Base-by-base conservation (phyloP, 2,888 invertebrate species). In the Cosmopolites sordidus region DNA sequence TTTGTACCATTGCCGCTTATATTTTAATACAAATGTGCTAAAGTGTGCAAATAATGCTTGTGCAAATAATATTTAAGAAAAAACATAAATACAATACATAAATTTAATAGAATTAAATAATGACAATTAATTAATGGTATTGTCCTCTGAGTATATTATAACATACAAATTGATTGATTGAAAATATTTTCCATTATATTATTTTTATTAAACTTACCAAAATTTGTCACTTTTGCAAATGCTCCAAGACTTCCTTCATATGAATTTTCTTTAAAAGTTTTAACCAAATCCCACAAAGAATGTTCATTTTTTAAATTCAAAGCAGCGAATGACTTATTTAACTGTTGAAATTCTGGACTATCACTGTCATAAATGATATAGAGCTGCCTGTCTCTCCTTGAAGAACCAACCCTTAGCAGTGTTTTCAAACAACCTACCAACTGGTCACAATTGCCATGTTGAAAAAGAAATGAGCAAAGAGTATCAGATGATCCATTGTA, bases 281-380 rank as follows among this genome's bases (percentile, higher is more conserved):
- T 77, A 16, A 82, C 73, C 62, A 83, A 76, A 55, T 76, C 78
- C 86, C 86, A 87, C 0, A 85, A 82, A 27, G 82, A 81, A 0
- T 82, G 79, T 63, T 88, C 87, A 14, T 83, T 81, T 68, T 89
- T 88, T 54, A 96, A 80, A 67, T 92, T 85, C 58, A 95, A 73
- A 63, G 93, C 92, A 2, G 90, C 89, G 69, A 96, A 94, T 0
- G 94, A 93, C 68, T 83, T 84, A 61, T 87, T 86, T 58, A 94
- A 71, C 17, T 87, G 88, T 62, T 82, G 81, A 8, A 83, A 80
- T 60, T 86, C 83, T 0, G 74, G 73, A 54, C 79, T 78, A 6
- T 83, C 83, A 1, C 86, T 78, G 12, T 85, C 84, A 1, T 87
- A 77, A 1, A 94, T 83, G 12, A 91, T 74, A 69, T 82, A 88